Percentiles rank a stretch among this genome's conserved stretches.
Evolutionary conservation across 2,113 vertebrate genomes (phyloP).

Genomic region (Oryzias javanicus): DNA sequence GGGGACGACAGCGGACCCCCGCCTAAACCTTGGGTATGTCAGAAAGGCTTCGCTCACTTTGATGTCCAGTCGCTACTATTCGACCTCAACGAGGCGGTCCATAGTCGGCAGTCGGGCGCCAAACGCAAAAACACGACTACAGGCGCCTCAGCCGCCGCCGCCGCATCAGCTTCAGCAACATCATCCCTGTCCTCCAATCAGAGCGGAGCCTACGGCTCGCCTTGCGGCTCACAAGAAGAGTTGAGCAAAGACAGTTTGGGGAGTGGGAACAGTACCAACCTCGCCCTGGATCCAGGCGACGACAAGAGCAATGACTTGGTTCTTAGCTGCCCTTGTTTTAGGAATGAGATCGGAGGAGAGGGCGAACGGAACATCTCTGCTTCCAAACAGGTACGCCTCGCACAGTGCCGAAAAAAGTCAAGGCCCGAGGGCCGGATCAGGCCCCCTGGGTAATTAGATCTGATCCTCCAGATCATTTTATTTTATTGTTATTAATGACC

Average conservation of each 20-base stretch:
- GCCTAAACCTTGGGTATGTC: conserved; percentile 90
- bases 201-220: conserved; percentile 87
- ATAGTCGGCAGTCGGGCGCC: conserved; percentile 88
- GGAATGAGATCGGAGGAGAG: conserved; percentile 97
- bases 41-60: conserved; percentile 94
- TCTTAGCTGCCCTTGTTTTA: conserved; percentile 96
- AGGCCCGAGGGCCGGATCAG: too few relatives aligned
- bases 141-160: conserved; percentile 92
- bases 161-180: conserved; percentile 86
- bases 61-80: conserved; percentile 97
- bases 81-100: conserved; percentile 90
- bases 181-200: conserved; percentile 82
- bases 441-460: too few relatives aligned
- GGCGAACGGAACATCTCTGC: conserved; percentile 92
- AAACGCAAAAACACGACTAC: conserved; percentile 97
- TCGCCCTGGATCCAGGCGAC: conserved; percentile 91
- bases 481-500: too few relatives aligned
- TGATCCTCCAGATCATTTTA: too few relatives aligned
- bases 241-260: conserved; percentile 87
- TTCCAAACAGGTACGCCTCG: conserved; percentile 75
- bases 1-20: conserved; percentile 80
- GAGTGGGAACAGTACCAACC: conserved; percentile 63
- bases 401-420: background rate
- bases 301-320: conserved; percentile 98
- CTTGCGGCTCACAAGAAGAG: conserved; percentile 96